A percentile compares a stretch with the other conserved stretches of the same genome.
These are phyloP conservation scores for Ornithoptera alexandrae DNA, from an alignment of 2,888 invertebrate species.

Conservation along the genomic window DNA sequence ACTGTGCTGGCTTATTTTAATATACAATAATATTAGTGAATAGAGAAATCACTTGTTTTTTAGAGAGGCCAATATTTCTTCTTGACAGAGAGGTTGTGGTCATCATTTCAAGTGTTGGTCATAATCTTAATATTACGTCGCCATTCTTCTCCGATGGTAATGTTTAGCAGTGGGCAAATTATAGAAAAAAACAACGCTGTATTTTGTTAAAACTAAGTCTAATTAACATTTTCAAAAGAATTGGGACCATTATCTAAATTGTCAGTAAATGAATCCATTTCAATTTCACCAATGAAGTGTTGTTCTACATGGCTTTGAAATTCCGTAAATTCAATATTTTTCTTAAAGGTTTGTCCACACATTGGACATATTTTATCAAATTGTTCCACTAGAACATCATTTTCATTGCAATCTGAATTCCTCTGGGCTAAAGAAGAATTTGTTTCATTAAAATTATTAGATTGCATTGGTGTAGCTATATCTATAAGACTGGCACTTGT, in stretches of 20 bases:
- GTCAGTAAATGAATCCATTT: conserved; percentile 73
- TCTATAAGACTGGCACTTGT: conserved; percentile 71
- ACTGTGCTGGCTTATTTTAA: no score
- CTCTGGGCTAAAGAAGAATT: conserved; percentile 56
- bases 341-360: conserved; percentile 83
- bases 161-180: background rate
- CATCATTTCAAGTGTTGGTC: no score
- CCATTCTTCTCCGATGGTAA: background rate
- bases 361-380: conserved; percentile 86
- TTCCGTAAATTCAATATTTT: conserved; percentile 79
- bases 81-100: no score
- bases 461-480: conserved; percentile 71
- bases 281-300: conserved; percentile 84
- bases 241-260: conserved; percentile 75
- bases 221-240: conserved; percentile 64
- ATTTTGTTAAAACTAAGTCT: conserved; percentile 28
- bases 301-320: conserved; percentile 88
- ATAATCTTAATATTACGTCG: no score
- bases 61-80: no score
- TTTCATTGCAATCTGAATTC: conserved; percentile 44
- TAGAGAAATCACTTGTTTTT: no score
- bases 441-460: conserved; percentile 58
- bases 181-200: background rate
- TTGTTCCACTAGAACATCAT: conserved; percentile 43
- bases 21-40: no score